Evolutionary conservation across 2,797 vertebrate species (phyloP).

Genomic region (Aldrovandia affinis): DNA sequence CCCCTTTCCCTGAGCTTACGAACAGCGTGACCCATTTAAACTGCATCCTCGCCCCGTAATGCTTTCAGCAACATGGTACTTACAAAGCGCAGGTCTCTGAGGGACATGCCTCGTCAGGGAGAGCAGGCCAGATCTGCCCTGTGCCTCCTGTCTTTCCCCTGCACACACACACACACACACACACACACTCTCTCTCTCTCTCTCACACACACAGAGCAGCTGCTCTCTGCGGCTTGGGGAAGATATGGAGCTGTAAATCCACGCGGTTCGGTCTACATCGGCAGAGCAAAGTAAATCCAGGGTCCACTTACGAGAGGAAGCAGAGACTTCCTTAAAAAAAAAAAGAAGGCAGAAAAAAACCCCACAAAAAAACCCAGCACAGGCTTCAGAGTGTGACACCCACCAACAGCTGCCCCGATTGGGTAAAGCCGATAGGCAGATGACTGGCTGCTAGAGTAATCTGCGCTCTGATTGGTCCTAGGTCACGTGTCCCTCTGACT

Average conservation of each 20-base stretch:
- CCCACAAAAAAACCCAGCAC: conserved; percentile 56
- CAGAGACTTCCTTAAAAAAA: conserved; percentile 74
- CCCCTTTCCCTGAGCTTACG: conserved; percentile 49
- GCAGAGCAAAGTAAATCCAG: conserved; percentile 68
- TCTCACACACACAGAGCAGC: conserved; percentile 25
- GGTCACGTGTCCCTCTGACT: conserved; percentile 65
- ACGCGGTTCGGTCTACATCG: conserved; percentile 52
- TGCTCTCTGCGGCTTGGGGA: conserved; percentile 39
- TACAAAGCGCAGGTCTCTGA: conserved; percentile 63
- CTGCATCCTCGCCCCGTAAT: conserved; percentile 51
- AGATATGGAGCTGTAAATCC: conserved; percentile 45
- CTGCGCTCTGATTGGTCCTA: conserved; percentile 59
- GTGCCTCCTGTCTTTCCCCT: background rate
- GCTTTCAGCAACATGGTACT: conserved; percentile 56
- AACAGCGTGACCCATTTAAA: conserved; percentile 66
- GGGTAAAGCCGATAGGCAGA: conserved; percentile 60
- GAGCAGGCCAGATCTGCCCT: conserved; percentile 17
- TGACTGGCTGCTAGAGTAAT: conserved; percentile 62
- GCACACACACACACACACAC: conserved; percentile 7
- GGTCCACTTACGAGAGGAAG: conserved; percentile 74
- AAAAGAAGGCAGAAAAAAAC: conserved; percentile 46
- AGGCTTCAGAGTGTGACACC: conserved; percentile 48
- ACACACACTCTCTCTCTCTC: conserved; percentile 27
- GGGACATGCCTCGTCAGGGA: conserved; percentile 68
- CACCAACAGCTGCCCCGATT: conserved; percentile 61